Percentiles rank a stretch among this genome's conserved stretches.
phyloP scores from a whole-genome alignment of 2,888 invertebrate genomes.

The Aricia artaxerxes region DNA sequence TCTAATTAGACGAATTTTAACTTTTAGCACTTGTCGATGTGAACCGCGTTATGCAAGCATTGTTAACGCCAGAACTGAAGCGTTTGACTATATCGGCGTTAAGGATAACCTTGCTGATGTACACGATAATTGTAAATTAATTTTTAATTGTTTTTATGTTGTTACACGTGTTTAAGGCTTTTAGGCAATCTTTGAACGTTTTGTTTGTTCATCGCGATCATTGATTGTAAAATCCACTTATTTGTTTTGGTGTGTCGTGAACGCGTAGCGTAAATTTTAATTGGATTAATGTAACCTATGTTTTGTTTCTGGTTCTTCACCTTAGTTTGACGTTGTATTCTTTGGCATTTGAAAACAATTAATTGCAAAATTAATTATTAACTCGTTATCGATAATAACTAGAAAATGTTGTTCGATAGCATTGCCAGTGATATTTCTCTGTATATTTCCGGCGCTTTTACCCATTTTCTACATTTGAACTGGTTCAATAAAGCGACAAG shows the following conservation, averaged over 20 bases:
- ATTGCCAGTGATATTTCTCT: neutral
- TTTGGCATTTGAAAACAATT: neutral
- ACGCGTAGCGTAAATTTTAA: neutral
- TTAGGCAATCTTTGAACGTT: neutral
- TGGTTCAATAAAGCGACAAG: neutral
- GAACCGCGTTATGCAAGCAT: conserved; percentile 55
- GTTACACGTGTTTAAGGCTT: neutral
- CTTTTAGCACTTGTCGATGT: conserved; percentile 62
- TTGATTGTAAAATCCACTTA: neutral
- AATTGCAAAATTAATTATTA: neutral
- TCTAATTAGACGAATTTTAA: conserved; percentile 54
- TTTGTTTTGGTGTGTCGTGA: neutral
- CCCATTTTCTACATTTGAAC: neutral
- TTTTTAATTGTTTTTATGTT: conserved; percentile 24
- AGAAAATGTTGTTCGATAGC: neutral
- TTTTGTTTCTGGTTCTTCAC: neutral
- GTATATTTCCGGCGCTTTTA: neutral
- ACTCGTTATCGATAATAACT: neutral
- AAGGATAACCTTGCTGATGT: neutral
- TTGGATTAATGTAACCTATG: neutral
- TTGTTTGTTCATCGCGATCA: neutral
- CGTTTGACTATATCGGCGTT: neutral
- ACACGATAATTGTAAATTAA: conserved; percentile 17
- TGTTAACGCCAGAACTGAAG: conserved; percentile 45
- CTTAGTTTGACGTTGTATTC: neutral